A percentile compares a stretch with the other conserved stretches of the same genome.
These are phyloP conservation scores for Beroe forskalii DNA, from an alignment of 37 sponge, comb jelly and placozoan genomes.

Conservation along the genomic window DNA sequence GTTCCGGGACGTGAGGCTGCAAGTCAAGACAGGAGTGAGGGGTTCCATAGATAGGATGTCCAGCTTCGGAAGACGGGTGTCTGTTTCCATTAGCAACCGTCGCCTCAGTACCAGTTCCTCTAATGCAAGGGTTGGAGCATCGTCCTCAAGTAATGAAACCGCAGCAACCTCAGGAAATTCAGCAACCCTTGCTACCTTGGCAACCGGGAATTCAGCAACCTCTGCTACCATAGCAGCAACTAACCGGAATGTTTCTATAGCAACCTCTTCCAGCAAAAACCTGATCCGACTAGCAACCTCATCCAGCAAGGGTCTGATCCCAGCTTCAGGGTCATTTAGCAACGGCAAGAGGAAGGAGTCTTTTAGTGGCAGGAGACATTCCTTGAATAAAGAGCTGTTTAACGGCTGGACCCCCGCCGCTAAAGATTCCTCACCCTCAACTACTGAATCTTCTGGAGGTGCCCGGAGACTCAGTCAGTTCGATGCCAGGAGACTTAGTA, in stretches of 20 bases:
- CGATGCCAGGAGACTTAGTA: neutral
- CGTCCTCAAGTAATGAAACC: neutral
- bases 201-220: no score
- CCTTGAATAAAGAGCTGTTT: neutral
- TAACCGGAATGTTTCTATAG: no score
- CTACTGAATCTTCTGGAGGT: no score
- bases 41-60: neutral
- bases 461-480: neutral
- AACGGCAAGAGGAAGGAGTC: neutral
- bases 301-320: neutral
- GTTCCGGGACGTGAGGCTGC: neutral
- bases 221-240: no score
- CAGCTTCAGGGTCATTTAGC: neutral
- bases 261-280: neutral
- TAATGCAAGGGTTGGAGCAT: neutral
- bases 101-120: neutral
- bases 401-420: no score
- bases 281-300: neutral
- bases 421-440: neutral
- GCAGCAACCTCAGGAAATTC: neutral
- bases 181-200: neutral
- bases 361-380: neutral
- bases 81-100: neutral
- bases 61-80: neutral
- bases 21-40: neutral